phyloP scores from a whole-genome alignment of 2,888 invertebrate genomes.

The Mimachlamys varia region DNA sequence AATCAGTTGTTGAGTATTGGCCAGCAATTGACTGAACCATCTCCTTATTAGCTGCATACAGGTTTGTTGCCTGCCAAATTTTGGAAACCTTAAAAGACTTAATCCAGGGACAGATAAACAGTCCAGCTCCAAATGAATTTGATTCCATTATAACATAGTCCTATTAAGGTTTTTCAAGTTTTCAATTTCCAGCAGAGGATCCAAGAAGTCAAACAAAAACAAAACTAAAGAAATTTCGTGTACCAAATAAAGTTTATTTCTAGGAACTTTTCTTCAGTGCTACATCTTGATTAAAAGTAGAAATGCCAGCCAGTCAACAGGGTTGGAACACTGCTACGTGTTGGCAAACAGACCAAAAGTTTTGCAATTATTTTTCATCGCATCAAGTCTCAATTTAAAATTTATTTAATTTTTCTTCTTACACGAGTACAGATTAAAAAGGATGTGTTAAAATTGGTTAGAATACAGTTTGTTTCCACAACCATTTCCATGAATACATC shows the following conservation, averaged over 20 bases:
- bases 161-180: too few relatives aligned
- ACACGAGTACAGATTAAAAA: not conserved
- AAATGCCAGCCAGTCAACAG: constrained; percentile 24
- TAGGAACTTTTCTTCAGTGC: constrained; percentile 25
- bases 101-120: too few relatives aligned
- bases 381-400: not conserved
- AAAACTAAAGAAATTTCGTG: not conserved
- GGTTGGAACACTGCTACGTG: constrained; percentile 13
- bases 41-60: too few relatives aligned
- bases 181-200: too few relatives aligned
- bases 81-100: too few relatives aligned
- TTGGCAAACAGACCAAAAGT: not conserved
- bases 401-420: not conserved
- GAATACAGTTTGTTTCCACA: not conserved
- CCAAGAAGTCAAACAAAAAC: too few relatives aligned
- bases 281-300: constrained; percentile 33
- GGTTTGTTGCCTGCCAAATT: too few relatives aligned
- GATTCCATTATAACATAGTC: too few relatives aligned
- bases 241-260: constrained; percentile 22
- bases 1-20: too few relatives aligned
- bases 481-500: not conserved
- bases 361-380: not conserved
- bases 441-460: not conserved
- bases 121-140: too few relatives aligned
- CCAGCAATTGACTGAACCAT: too few relatives aligned